Conservation (phyloP, 2,888 invertebrate species). For the Tolmerus cingulatus region DNA sequence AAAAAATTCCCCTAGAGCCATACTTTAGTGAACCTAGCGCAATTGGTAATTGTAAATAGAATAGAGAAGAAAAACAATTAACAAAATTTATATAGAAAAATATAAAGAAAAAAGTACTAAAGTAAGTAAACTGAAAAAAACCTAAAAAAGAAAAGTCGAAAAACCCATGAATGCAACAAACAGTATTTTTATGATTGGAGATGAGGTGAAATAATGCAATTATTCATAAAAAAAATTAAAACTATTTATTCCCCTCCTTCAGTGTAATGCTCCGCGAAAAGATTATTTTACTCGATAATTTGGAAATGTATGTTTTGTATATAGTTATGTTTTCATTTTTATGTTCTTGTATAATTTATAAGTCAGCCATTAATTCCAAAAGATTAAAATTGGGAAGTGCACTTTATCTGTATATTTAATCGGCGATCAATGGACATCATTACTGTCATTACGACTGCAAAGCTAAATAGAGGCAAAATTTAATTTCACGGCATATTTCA, state of each 20-base stretch:
- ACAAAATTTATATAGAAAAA: constrained; percentile 38
- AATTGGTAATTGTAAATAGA: constrained; percentile 58
- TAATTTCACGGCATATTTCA: too few relatives aligned
- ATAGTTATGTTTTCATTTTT: constrained; percentile 17
- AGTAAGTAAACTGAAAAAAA: constrained; percentile 28
- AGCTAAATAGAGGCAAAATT: too few relatives aligned
- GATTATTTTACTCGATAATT: background rate
- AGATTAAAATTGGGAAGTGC: background rate
- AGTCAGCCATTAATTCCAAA: background rate
- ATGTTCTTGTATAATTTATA: background rate
- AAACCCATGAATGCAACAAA: constrained; percentile 41
- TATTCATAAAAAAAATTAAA: constrained; percentile 18
- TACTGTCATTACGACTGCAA: background rate
- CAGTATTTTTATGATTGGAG: constrained; percentile 44
- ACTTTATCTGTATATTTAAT: background rate
- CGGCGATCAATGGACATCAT: background rate
- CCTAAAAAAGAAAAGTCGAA: constrained; percentile 21
- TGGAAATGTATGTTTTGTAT: constrained; percentile 21
- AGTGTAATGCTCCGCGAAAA: constrained; percentile 16
- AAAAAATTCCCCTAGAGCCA: constrained; percentile 50
- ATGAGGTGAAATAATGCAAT: constrained; percentile 11
- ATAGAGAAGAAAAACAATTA: constrained; percentile 49
- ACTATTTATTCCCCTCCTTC: constrained; percentile 26
- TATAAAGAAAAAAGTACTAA: constrained; percentile 29
- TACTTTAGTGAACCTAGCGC: constrained; percentile 64